phyloP scores from a whole-genome alignment of 2,113 vertebrate species.

The Spheniscus mendiculus region DNA sequence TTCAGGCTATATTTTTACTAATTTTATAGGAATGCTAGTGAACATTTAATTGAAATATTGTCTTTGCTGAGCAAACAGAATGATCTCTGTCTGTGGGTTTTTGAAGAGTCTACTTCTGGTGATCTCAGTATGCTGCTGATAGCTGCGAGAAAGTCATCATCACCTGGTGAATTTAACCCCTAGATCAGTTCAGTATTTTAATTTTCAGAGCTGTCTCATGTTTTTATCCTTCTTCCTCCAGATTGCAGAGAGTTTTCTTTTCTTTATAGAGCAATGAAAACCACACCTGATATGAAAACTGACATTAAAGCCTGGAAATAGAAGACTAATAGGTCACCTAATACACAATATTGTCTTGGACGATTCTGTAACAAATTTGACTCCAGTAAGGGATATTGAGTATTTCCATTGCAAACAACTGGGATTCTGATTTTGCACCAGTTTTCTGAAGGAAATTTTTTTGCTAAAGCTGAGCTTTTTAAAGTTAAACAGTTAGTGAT shows the following conservation, averaged over 20 bases:
- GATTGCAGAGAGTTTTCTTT: not conserved
- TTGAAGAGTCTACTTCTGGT: not conserved
- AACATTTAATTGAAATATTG: not conserved
- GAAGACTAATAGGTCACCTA: not conserved
- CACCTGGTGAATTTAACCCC: not conserved
- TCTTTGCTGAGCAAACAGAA: not conserved
- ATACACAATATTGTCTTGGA: not conserved
- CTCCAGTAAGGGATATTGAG: not conserved
- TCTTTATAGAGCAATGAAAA: not conserved
- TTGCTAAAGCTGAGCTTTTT: not conserved
- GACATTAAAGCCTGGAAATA: not conserved
- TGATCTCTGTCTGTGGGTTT: not conserved
- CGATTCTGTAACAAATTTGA: not conserved
- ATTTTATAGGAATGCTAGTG: not conserved
- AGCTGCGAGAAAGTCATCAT: not conserved
- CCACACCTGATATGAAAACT: not conserved
- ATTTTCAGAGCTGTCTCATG: not conserved
- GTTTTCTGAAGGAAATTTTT: not conserved
- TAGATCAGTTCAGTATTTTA: not conserved
- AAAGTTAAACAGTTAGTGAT: not conserved
- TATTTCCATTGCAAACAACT: not conserved
- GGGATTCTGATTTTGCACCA: not conserved
- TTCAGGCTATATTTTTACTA: not conserved
- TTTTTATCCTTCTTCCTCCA: not conserved
- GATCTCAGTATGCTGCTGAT: not conserved